These are phyloP conservation scores for Clivina fossor DNA, from an alignment of 2,888 invertebrate genomes.

Conservation along the genomic window DNA sequence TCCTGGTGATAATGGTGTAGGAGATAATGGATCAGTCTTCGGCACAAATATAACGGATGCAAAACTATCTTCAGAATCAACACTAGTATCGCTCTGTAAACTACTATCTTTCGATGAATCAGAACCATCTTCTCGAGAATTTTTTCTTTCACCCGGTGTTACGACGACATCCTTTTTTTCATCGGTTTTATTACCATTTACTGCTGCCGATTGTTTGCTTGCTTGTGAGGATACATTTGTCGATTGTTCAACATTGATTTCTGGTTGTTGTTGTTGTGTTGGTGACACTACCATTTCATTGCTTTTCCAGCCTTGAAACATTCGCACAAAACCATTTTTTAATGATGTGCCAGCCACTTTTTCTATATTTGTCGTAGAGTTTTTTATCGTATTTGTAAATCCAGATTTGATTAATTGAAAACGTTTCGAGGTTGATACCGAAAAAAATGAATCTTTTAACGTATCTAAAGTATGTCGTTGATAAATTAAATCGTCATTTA, in stretches of 20 bases:
- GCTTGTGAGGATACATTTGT: constrained; percentile 34
- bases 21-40: constrained; percentile 73
- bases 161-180: constrained; percentile 45
- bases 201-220: constrained; percentile 40
- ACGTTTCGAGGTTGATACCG: constrained; percentile 72
- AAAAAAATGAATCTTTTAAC: constrained; percentile 72
- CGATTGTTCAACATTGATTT: constrained; percentile 37
- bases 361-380: constrained; percentile 80
- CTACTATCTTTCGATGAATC: constrained; percentile 88
- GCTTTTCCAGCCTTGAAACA: constrained; percentile 79
- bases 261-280: constrained; percentile 49
- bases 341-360: constrained; percentile 69
- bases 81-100: constrained; percentile 90
- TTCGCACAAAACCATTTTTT: constrained; percentile 78
- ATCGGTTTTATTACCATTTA: constrained; percentile 43
- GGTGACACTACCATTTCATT: constrained; percentile 55
- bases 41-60: constrained; percentile 91
- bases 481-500: constrained; percentile 84
- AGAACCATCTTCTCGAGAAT: constrained; percentile 85
- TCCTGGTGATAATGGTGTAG: constrained; percentile 62
- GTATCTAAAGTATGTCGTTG: constrained; percentile 68
- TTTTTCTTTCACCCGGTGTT: constrained; percentile 62
- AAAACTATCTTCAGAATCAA: constrained; percentile 91
- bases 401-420: constrained; percentile 79
- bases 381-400: constrained; percentile 80